Conservation (phyloP, 1,140 invertebrate genomes). For the Artemia franciscana region DNA sequence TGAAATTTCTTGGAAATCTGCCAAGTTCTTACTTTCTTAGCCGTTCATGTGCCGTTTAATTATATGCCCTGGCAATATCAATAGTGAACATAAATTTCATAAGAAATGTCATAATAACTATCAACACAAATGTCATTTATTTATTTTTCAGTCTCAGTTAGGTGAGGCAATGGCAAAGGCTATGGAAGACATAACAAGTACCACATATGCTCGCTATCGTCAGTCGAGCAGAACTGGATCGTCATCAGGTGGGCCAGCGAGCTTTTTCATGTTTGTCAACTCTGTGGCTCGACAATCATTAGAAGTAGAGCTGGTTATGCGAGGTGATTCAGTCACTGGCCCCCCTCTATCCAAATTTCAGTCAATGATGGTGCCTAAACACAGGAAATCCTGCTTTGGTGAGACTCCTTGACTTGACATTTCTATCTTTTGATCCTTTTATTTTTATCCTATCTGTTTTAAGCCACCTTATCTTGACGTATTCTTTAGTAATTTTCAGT, state of each 20-base stretch:
- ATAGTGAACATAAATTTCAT: too few relatives aligned
- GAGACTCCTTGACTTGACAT: too few relatives aligned
- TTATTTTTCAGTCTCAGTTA: constrained; percentile 31
- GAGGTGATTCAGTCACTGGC: constrained; percentile 34
- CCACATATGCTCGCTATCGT: constrained; percentile 35
- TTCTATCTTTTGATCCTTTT: too few relatives aligned
- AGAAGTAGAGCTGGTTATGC: constrained; percentile 69
- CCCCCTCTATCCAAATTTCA: background rate
- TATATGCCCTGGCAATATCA: too few relatives aligned
- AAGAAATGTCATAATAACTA: too few relatives aligned
- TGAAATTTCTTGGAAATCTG: too few relatives aligned
- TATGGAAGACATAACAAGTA: constrained; percentile 80
- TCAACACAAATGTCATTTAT: too few relatives aligned
- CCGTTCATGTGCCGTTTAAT: too few relatives aligned
- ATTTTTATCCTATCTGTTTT: too few relatives aligned
- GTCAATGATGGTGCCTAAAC: background rate
- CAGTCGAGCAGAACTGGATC: too few relatives aligned
- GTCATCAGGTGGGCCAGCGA: constrained; percentile 36
- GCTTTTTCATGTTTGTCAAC: constrained; percentile 62
- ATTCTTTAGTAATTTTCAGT: too few relatives aligned
- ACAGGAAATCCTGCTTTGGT: constrained; percentile 1
- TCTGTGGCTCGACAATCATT: constrained; percentile 79
- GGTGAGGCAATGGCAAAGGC: constrained; percentile 54
- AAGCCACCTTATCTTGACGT: too few relatives aligned
- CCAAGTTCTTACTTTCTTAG: constrained; percentile 5